Evolutionary conservation across 2,113 vertebrate genomes (phyloP), one percentile per base, ranked within the genome.

Genomic region (Leptobrachium leishanense): DNA sequence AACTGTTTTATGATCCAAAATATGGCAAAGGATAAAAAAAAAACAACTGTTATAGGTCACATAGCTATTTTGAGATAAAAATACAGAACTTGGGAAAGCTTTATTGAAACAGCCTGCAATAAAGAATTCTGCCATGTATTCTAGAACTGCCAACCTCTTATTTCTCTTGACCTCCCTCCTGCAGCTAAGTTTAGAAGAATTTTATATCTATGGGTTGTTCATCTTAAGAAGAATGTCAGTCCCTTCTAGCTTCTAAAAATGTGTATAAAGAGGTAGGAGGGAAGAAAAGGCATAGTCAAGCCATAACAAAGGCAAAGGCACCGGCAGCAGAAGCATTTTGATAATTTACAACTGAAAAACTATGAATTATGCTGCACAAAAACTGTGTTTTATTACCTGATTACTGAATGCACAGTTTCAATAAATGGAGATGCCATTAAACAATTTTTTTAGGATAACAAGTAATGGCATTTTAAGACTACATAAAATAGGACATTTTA

Each of bases 221-320:
- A 31, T 70, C 68, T 63, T 46, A 31, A 59, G 39, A 77, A 77
- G 8, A 6, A 57, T 77, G 68, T 62, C 66, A 69, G 20, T 39
- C 67, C 43, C 53, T 77, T 77, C 4, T 9, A 71, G 55, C 68
- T 71, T 42, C 43, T 78, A 71, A 78, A 77, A 78, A 7, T 53
- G 13, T 54, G 15, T 68, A 43, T 65, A 75, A 44, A 66, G 64
- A 55, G 64, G 39, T 64, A 20, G 11, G 55, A 59, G 55, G 55
- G 13, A 64, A 64, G 62, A 39, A 39, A 20, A 20, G 20, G 62
- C 20, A 64, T 9, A 64, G n/a, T 5, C 31, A 39, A 64, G 62
- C 62, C 20, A 64, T 31, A 64, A 64, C 62, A 64, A 64, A 39
- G 5, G 39, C 9, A 39, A 2, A 64, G 5, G 39, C n/a, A 39